Base-by-base conservation (phyloP, 2,113 vertebrate genomes). In the Phyllopteryx taeniolatus region DNA sequence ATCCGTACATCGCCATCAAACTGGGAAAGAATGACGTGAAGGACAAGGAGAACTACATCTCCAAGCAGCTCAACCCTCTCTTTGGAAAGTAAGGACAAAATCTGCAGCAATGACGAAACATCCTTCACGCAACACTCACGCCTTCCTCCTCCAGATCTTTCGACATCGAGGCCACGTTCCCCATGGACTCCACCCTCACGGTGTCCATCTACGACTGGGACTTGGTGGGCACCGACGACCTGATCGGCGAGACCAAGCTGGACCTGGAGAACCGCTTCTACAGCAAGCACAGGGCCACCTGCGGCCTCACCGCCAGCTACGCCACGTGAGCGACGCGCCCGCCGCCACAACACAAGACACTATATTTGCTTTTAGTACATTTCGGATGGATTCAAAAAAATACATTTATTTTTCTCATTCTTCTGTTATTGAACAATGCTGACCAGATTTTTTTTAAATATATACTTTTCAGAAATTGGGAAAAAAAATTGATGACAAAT, bases 31-130 rank as follows among this genome's bases (percentile, higher is more conserved):
- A 95, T 0, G 97, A 99, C 78, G 94, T 99, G 83, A 97, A 95
- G 27, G 98, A 99, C 92, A 99, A 99, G 84, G 98, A 99, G 87
- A 99, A 98, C 84, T 99, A 99, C 88, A 97, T 99, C 85, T 99
- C 98, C 63, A 99, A 99, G 85, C 98, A 99, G 87, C 90, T 99
- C 63, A 99, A 99, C 85, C 98, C 97, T 0, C 83, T 98, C 75
- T 99, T 99, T 72, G 98, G 98, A 75, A 99, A 99, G 98, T 99
- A 91, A 94, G 98, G 90, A 57, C 17, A 5, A 11, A 1, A 49
- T 6, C 22, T 62, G 19, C 14, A 9, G 19, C 20, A 46, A 13
- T 15, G 2, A 11, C 1, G 27, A 27, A 31, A 22, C 11, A 47
- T 8, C 0, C 1, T 39, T 42, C 9, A 20, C 8, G 3, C 3